These are phyloP conservation scores for Tricholauxania praeusta DNA, from an alignment of 2,888 invertebrate genomes.

Conservation along the genomic window DNA sequence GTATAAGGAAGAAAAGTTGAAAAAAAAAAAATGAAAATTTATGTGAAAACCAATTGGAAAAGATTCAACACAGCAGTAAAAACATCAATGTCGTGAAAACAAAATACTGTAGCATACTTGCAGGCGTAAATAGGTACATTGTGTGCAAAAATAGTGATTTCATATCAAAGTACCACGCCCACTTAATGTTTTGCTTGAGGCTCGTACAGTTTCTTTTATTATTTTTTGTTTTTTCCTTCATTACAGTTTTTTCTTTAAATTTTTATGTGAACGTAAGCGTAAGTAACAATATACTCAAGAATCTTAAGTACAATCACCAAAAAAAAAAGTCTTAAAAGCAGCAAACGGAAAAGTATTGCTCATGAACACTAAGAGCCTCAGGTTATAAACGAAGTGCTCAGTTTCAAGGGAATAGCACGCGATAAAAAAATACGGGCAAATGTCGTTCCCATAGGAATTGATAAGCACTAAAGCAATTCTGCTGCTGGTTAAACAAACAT, in stretches of 20 bases:
- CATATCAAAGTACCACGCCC: slow-evolving; percentile 7
- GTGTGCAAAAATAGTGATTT: too few species aligned
- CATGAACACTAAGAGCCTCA: too few species aligned
- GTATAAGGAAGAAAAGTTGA: slow-evolving; percentile 11
- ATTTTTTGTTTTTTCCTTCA: not conserved
- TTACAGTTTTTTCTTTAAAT: not conserved
- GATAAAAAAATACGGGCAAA: not conserved
- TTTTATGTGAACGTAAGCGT: not conserved
- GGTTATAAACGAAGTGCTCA: too few species aligned
- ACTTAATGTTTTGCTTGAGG: slow-evolving; percentile 9
- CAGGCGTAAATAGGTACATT: not conserved
- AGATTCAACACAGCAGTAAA: not conserved
- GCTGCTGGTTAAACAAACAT: not conserved
- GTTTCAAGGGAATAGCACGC: too few species aligned
- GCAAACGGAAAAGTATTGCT: not conserved
- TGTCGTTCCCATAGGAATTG: not conserved
- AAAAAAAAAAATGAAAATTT: slow-evolving; percentile 33
- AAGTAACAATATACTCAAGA: too few species aligned
- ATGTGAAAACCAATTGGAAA: slow-evolving; percentile 8
- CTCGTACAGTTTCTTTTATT: not conserved
- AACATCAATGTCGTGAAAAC: not conserved
- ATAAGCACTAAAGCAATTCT: not conserved
- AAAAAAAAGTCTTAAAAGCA: not conserved
- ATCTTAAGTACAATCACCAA: too few species aligned
- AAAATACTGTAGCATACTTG: not conserved